Base-by-base conservation (phyloP, 1,140 invertebrate genomes). In the Trichonephila inaurata region DNA sequence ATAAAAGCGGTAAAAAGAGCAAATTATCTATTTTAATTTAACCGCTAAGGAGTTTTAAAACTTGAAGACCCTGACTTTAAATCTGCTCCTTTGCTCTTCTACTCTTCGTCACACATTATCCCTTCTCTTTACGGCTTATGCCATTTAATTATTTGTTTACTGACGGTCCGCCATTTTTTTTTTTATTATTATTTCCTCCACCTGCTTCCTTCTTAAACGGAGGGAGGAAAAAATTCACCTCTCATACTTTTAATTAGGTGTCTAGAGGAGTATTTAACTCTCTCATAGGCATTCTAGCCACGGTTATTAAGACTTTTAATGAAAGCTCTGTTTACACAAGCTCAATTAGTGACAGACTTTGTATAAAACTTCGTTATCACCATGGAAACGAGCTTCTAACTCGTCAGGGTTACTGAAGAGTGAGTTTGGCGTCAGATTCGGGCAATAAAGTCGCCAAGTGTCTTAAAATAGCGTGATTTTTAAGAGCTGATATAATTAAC, bases 221-320 rank as follows among this genome's bases (percentile, higher is more conserved):
- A 18, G 12, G 16, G 16, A 40, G 28, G 28, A 77, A 87, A 92
- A 86, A 92, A 44, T 33, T 92, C 82, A 92, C 91, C 91, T 87
- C 83, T 92, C 83, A 87, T 62, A 87, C 91, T 92, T 92, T 92
- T 92, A 92, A 92, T 92, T 92, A 92, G 91, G 62, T 92, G 82
- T 64, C 91, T 72, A 33, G 82, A 77, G 58, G 58, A 87, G 62
- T 72, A 62, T 92, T 92, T 87, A 87, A 69, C 60, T 83, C 82
- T 85, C 40, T 24, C 40, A 21, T 33, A 44, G 40, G 51, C 72
- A 81, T 91, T 86, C 77, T 69, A 19, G 60, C 44, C 83, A 18
- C 82, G 64, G 81, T 92, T 92, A 87, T 92, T 92, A 87, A 87
- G 83, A 92, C 66, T 92, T 92, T 92, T 92, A 87, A 92, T 87